A percentile compares a stretch with the other conserved stretches of the same genome.
Conservation (phyloP, 1,140 invertebrate species). For the Lasaia peninsularis region DNA sequence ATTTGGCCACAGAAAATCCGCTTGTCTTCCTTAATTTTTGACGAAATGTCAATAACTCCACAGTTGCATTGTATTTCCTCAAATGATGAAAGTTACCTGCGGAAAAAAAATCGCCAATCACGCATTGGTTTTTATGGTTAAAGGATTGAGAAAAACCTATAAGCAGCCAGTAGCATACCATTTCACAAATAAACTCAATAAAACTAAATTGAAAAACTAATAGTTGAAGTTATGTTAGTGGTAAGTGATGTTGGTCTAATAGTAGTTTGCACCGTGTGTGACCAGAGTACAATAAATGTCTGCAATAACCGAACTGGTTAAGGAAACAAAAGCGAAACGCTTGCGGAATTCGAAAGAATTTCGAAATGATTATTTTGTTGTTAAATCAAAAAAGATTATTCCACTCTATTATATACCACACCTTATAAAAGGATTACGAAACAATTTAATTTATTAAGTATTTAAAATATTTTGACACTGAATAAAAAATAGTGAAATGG, state of each 20-base stretch:
- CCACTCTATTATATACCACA: neutral
- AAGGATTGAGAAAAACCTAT: conserved; percentile 19
- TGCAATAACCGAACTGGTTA: neutral
- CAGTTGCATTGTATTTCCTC: neutral
- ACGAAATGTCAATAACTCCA: neutral
- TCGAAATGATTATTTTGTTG: neutral
- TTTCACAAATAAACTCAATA: neutral
- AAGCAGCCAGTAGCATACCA: conserved; percentile 19
- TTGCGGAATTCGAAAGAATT: too few species aligned
- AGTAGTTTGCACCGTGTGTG: conserved; percentile 30
- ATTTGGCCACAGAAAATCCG: neutral
- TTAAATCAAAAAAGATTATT: neutral
- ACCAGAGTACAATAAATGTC: conserved; percentile 1
- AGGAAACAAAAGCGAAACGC: neutral
- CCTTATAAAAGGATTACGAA: neutral
- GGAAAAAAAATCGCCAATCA: neutral
- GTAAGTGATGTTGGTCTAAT: too few species aligned
- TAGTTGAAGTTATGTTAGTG: too few species aligned
- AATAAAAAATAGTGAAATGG: conserved; percentile 12
- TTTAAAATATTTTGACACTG: neutral
- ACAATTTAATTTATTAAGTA: neutral
- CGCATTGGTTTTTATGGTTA: conserved; percentile 23
- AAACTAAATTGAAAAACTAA: neutral
- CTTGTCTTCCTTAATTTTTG: neutral
- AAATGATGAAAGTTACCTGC: too few species aligned